Base-by-base conservation (phyloP, 2,113 vertebrate genomes). In the Lota lota region DNA sequence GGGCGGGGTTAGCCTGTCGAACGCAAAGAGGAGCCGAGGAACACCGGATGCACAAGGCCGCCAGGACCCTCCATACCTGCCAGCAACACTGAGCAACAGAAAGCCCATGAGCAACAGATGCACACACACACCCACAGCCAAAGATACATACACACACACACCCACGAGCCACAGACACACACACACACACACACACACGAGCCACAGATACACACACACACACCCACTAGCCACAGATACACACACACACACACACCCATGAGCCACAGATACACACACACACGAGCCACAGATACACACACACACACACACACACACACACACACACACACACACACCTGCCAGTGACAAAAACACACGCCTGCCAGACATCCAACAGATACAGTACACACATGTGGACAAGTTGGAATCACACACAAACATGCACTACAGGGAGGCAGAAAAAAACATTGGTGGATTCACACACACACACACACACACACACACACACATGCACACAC, bases 41-140 rank as follows among this genome's bases (percentile, higher is more conserved):
- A 11, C 69, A 62, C 47, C 5, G 61, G 1, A 76, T 78, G 24
- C 75, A 78, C 12, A 94, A 93, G 60, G 36, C 92, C 2, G 89
- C 93, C 4, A 86, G 84, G 22, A 81, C 93, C 71, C 93, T 96
- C 64, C 94, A 96, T 83, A 94, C 93, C 14, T 96, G 95, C 77
- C 95, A 95, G 82, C 90, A 86, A 80, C 91, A 88, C 79, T 94
- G 85, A 93, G 56, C 64, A 12, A 53, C 51, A 5, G 50, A 57
- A 63, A 40, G 12, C 50, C 51, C 51, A 53, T 10, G 11, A 53
- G 51, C 12, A 22, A 62, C 61, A 61, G 21, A 61, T 20, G 22
- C 60, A 61, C 60, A 61, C 60, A 61, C 61, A 62, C 61, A 40
- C 61, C 40, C 10, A 47, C 40, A 47, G 40, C 40, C 40, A 28